Conservation (phyloP, 64 coral and sea anemone species). For the Porites australiensis region DNA sequence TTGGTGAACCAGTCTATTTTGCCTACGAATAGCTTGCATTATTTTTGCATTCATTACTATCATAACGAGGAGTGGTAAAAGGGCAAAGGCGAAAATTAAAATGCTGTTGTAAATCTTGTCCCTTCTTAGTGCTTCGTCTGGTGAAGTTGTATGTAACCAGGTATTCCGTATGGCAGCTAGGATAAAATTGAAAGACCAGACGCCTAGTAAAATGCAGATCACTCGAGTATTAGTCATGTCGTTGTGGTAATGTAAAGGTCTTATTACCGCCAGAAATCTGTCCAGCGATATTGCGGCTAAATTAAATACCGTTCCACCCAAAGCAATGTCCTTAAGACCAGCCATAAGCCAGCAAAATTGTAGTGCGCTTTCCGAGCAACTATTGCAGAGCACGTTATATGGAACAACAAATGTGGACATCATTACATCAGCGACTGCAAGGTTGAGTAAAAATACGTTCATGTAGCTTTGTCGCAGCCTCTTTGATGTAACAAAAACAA, state of each 20-base stretch:
- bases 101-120: slow-evolving; percentile 21
- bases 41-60: slow-evolving; percentile 1
- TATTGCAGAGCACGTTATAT: slow-evolving; percentile 26
- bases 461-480: slow-evolving; percentile 59
- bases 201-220: slow-evolving; percentile 6
- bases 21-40: slow-evolving; percentile 2
- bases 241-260: slow-evolving; percentile 43
- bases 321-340: slow-evolving; percentile 40
- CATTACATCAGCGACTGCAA: slow-evolving; percentile 53
- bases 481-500: slow-evolving; percentile 28
- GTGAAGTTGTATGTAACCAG: slow-evolving; percentile 1
- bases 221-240: slow-evolving; percentile 39
- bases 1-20: neutral
- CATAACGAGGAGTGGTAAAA: neutral
- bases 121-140: neutral
- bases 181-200: slow-evolving; percentile 34
- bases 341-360: slow-evolving; percentile 33
- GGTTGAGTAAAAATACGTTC: slow-evolving; percentile 64
- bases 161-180: neutral
- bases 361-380: neutral
- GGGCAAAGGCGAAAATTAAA: slow-evolving; percentile 1
- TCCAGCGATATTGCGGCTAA: slow-evolving; percentile 66
- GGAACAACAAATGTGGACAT: slow-evolving; percentile 61
- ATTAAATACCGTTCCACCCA: slow-evolving; percentile 25
- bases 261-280: slow-evolving; percentile 56